phyloP scores from a whole-genome alignment of 2,888 invertebrate species.

The Ptychoptera albimana region DNA sequence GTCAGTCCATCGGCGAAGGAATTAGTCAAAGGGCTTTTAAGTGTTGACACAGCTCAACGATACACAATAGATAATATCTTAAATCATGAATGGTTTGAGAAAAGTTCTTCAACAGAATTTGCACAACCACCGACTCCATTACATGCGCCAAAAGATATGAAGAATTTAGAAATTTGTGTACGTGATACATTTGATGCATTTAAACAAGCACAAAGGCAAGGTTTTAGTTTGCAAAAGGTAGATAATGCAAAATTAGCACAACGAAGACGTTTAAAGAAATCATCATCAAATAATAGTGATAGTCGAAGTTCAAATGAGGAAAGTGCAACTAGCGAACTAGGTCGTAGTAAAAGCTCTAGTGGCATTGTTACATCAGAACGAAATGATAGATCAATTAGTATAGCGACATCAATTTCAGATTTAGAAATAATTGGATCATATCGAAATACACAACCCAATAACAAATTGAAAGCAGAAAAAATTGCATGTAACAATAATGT shows the following conservation, averaged over 20 bases:
- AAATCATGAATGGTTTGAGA: conserved; percentile 42
- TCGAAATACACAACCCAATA: not conserved
- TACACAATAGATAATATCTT: conserved; percentile 50
- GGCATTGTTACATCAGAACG: conserved; percentile 12
- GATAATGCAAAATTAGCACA: conserved; percentile 53
- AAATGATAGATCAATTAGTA: conserved; percentile 11
- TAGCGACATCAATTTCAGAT: conserved; percentile 8
- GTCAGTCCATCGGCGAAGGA: conserved; percentile 61
- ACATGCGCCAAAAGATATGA: conserved; percentile 34
- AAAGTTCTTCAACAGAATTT: conserved; percentile 6
- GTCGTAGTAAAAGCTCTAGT: conserved; percentile 20
- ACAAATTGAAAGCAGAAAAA: not conserved
- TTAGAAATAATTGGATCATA: conserved; percentile 3
- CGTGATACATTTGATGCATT: conserved; percentile 44
- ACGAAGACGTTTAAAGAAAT: conserved; percentile 44
- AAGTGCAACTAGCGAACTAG: conserved; percentile 18
- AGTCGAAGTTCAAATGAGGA: conserved; percentile 14
- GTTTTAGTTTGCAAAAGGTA: conserved; percentile 59
- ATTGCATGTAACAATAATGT: not conserved
- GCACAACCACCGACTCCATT: conserved; percentile 19
- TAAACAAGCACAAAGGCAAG: conserved; percentile 48
- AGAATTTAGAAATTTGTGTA: conserved; percentile 26
- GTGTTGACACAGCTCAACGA: conserved; percentile 58
- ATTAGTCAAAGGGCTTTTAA: conserved; percentile 57
- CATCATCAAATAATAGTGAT: conserved; percentile 12